Conservation (phyloP, 2,113 vertebrate species). For the Epinephelus lanceolatus region DNA sequence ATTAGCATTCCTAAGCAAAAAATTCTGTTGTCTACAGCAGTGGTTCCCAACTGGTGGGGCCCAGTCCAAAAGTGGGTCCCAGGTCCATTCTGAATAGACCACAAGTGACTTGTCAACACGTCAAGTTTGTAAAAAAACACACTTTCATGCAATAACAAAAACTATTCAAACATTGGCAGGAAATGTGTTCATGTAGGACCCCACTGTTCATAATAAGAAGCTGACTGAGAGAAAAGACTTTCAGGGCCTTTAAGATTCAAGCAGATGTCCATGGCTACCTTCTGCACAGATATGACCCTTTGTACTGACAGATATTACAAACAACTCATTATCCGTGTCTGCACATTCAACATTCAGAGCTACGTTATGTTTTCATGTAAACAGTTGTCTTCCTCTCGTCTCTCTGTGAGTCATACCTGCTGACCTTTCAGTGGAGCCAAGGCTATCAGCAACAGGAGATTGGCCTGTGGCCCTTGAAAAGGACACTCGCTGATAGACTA, state of each 20-base stretch:
- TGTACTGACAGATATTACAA: constrained; percentile 14
- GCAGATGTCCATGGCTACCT: background rate
- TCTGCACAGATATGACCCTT: background rate
- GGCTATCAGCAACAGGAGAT: constrained; percentile 61
- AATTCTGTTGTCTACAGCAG: too few relatives aligned
- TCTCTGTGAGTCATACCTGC: constrained; percentile 68
- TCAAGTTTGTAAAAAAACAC: too few relatives aligned
- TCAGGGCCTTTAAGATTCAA: background rate
- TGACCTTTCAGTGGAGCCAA: constrained; percentile 67
- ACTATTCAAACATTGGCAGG: background rate
- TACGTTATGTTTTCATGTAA: constrained; percentile 30
- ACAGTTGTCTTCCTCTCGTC: constrained; percentile 39
- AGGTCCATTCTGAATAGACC: too few relatives aligned
- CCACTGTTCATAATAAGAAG: too few relatives aligned
- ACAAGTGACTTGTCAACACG: too few relatives aligned
- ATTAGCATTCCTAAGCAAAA: too few relatives aligned
- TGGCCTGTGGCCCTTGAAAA: constrained; percentile 71
- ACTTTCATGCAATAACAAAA: background rate
- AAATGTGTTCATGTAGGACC: background rate
- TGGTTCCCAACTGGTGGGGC: too few relatives aligned
- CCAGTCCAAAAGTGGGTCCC: too few relatives aligned
- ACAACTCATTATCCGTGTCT: constrained; percentile 13
- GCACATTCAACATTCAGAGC: constrained; percentile 9
- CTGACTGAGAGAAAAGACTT: background rate
- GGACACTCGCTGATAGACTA: constrained; percentile 66